These are phyloP conservation scores for Erebia aethiops DNA, from an alignment of 2,888 invertebrate genomes.

Conservation along the genomic window DNA sequence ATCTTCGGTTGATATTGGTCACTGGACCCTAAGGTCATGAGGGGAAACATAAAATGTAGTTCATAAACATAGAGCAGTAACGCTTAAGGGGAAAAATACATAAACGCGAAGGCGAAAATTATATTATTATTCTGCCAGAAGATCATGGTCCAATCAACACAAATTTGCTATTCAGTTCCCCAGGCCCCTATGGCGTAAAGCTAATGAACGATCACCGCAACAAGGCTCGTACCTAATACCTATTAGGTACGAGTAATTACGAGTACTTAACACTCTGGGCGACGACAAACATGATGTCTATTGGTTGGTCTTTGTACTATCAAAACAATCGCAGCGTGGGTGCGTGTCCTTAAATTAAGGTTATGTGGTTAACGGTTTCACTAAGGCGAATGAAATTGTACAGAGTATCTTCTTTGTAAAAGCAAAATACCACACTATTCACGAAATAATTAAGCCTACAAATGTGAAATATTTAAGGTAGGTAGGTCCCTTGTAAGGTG, in stretches of 20 bases:
- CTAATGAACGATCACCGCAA: slow-evolving; percentile 19
- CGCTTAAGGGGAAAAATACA: no score
- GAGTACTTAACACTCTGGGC: not conserved
- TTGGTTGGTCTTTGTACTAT: not conserved
- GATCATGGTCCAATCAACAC: not conserved
- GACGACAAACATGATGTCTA: slow-evolving; percentile 1
- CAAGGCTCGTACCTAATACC: not conserved
- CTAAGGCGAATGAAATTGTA: not conserved
- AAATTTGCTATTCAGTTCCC: slow-evolving; percentile 5
- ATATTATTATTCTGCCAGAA: not conserved
- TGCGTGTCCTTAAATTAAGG: slow-evolving; percentile 7
- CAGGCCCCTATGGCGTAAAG: not conserved
- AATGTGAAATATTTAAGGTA: no score
- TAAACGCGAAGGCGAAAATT: no score
- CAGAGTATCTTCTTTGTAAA: not conserved
- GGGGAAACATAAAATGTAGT: no score
- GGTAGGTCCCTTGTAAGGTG: no score
- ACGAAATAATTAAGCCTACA: no score
- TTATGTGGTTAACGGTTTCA: slow-evolving; percentile 8
- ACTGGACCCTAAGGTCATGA: no score
- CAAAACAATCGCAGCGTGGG: not conserved
- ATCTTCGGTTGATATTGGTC: no score
- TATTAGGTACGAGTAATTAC: not conserved
- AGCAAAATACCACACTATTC: no score
- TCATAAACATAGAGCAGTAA: no score